Percentiles rank a stretch among this genome's conserved stretches.
phyloP scores from a whole-genome alignment of 1,140 invertebrate species.

The Drosophila neocordata region DNA sequence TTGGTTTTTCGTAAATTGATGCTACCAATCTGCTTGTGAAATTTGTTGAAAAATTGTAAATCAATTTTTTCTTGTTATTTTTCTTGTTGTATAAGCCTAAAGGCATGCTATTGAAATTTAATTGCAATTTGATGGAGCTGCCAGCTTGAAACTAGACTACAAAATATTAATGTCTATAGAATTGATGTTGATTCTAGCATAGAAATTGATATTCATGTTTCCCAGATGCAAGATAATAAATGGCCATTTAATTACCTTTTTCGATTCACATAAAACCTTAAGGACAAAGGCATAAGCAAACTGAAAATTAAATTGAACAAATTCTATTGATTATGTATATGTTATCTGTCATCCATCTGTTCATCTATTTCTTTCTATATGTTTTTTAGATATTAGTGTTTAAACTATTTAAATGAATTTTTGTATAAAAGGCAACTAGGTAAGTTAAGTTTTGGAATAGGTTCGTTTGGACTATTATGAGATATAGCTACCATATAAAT shows the following conservation, averaged over 20 bases:
- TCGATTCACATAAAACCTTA: neutral
- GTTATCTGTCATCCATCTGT: no score
- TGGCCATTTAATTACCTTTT: neutral
- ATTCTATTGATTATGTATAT: no score
- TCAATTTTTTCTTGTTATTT: constrained; percentile 24
- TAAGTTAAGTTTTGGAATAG: no score
- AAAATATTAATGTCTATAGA: neutral
- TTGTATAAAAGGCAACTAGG: no score
- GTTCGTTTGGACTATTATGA: no score
- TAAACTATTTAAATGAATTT: no score
- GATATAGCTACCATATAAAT: no score
- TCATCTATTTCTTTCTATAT: no score
- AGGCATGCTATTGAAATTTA: constrained; percentile 29
- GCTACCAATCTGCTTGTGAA: constrained; percentile 6
- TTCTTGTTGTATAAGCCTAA: constrained; percentile 18
- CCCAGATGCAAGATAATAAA: neutral
- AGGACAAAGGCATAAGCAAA: no score
- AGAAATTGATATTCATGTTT: neutral
- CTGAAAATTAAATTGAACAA: no score
- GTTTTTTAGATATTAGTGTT: no score
- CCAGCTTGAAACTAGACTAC: constrained; percentile 39
- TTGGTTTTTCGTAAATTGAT: constrained; percentile 23
- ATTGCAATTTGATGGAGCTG: constrained; percentile 4
- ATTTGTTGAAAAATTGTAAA: constrained; percentile 21
- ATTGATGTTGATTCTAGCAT: neutral